Percentiles rank a stretch among this genome's conserved stretches.
Conservation (phyloP, 2,888 invertebrate genomes). For the Torymus auratus region DNA sequence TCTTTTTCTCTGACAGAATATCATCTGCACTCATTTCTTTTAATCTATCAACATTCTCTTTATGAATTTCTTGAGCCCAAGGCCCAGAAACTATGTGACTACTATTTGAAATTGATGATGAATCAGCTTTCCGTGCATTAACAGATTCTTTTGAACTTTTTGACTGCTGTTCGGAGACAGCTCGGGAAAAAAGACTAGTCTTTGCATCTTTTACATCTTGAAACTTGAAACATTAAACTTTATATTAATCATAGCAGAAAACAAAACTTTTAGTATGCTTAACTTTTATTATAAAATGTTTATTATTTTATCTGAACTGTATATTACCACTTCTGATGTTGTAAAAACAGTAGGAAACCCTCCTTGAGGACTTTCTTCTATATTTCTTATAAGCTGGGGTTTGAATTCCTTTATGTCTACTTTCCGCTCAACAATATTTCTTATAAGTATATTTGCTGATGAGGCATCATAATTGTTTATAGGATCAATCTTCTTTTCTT, state of each 20-base stretch:
- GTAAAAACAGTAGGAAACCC: constrained; percentile 73
- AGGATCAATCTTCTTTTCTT: constrained; percentile 40
- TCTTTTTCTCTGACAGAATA: constrained; percentile 85
- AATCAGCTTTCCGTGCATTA: constrained; percentile 55
- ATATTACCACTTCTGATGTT: constrained; percentile 42
- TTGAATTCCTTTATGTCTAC: constrained; percentile 56
- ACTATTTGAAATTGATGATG: constrained; percentile 4
- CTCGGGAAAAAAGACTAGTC: constrained; percentile 67
- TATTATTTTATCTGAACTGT: not conserved
- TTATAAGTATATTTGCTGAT: constrained; percentile 66
- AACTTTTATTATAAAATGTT: constrained; percentile 1
- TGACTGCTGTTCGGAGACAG: constrained; percentile 22
- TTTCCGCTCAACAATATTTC: constrained; percentile 72
- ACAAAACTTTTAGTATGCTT: not conserved
- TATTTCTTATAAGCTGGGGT: constrained; percentile 17
- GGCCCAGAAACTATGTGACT: constrained; percentile 67
- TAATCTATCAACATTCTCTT: constrained; percentile 84
- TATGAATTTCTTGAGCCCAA: constrained; percentile 81
- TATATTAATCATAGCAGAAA: not conserved
- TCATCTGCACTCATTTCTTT: constrained; percentile 85
- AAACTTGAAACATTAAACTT: not conserved
- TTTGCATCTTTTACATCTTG: constrained; percentile 31
- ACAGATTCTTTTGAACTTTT: constrained; percentile 5
- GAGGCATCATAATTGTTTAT: constrained; percentile 47
- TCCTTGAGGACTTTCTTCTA: constrained; percentile 40